Percentiles rank a stretch among this genome's conserved stretches.
phyloP scores from a whole-genome alignment of 2,113 vertebrate genomes.

The Campylorhamphus procurvoides region DNA sequence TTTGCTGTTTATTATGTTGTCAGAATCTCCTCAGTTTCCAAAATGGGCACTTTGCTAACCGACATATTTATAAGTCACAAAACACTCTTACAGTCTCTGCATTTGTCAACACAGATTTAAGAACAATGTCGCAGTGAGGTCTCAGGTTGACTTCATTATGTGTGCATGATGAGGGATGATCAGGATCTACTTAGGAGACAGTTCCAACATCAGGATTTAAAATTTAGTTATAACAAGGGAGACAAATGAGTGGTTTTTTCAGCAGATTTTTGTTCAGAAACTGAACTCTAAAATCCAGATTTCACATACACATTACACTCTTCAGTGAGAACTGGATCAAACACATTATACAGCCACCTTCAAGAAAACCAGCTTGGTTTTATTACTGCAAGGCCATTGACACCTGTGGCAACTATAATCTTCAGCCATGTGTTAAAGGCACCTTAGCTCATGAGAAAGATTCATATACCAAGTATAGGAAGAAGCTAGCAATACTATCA shows the following conservation, averaged over 20 bases:
- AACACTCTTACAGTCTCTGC: background rate
- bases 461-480: background rate
- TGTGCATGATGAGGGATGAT: background rate
- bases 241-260: background rate
- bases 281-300: background rate
- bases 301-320: background rate
- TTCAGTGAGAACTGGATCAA: background rate
- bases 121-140: background rate
- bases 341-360: background rate
- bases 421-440: background rate
- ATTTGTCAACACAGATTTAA: slow-evolving; percentile 7
- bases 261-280: background rate
- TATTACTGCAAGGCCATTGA: background rate
- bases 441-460: background rate
- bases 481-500: background rate
- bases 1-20: background rate
- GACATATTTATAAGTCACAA: background rate
- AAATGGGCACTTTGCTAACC: background rate
- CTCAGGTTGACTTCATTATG: background rate
- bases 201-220: background rate
- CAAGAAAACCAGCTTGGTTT: background rate
- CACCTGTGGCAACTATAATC: background rate
- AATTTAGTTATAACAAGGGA: background rate
- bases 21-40: background rate
- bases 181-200: background rate